Evolutionary conservation across 1,140 invertebrate species (phyloP).

Genomic region (Neodiprion virginianus): DNA sequence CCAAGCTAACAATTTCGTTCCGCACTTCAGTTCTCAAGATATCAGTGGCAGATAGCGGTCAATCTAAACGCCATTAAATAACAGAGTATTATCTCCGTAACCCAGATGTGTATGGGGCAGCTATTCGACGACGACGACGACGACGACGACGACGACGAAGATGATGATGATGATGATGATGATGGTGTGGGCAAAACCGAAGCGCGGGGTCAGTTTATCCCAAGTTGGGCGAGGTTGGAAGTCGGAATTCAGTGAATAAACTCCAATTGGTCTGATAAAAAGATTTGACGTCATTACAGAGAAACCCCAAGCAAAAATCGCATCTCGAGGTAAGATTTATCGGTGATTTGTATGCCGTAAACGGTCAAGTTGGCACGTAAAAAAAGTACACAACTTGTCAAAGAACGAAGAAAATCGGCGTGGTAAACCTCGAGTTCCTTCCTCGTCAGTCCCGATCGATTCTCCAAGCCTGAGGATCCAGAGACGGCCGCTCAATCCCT

Average conservation of each 20-base stretch:
- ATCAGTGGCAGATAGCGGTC: slow-evolving; percentile 24
- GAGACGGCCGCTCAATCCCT: slow-evolving; percentile 32
- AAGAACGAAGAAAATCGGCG: slow-evolving; percentile 9
- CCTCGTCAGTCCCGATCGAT: too few relatives aligned
- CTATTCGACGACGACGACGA: slow-evolving; percentile 10
- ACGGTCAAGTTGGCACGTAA: too few relatives aligned
- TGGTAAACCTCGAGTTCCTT: slow-evolving; percentile 13
- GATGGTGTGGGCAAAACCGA: too few relatives aligned
- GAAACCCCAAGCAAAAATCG: too few relatives aligned
- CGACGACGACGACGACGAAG: too few relatives aligned
- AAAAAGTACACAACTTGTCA: too few relatives aligned
- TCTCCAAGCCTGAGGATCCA: slow-evolving; percentile 35
- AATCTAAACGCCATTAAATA: slow-evolving; percentile 32
- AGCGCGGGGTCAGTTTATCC: not conserved
- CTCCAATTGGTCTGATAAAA: too few relatives aligned
- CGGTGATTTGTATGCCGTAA: too few relatives aligned
- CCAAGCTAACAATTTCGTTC: not conserved
- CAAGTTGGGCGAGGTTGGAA: not conserved
- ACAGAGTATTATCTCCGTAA: slow-evolving; percentile 35
- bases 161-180: too few relatives aligned
- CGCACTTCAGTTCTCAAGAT: not conserved
- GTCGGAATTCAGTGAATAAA: not conserved
- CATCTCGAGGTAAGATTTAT: too few relatives aligned
- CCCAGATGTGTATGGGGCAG: slow-evolving; percentile 30
- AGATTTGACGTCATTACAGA: too few relatives aligned